A percentile compares a stretch with the other conserved stretches of the same genome.
phyloP scores from a whole-genome alignment of 2,797 vertebrate species.

The Myiothlypis chrysogaster region DNA sequence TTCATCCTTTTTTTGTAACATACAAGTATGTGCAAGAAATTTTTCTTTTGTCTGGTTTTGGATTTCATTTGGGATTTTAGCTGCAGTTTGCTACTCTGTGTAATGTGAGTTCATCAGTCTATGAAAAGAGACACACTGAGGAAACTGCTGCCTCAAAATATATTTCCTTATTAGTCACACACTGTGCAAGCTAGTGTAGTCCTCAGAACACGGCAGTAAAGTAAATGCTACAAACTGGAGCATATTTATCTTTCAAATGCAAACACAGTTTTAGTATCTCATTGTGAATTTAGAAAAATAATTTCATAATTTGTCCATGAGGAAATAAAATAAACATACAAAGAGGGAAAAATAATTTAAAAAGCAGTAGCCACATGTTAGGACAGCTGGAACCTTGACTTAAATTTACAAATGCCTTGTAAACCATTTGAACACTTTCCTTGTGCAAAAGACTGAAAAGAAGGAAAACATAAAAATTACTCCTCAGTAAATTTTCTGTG shows the following conservation, averaged over 20 bases:
- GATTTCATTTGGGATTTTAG: conserved; percentile 20
- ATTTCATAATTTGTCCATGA: not conserved
- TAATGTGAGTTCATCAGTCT: not conserved
- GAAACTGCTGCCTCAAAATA: conserved; percentile 26
- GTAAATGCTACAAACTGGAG: not conserved
- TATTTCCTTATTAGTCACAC: conserved; percentile 45
- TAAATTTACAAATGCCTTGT: not conserved
- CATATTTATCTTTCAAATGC: conserved; percentile 1
- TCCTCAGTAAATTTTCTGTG: not conserved
- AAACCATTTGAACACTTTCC: not conserved
- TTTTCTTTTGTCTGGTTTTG: not conserved
- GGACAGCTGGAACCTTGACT: not conserved
- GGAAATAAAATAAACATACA: not conserved
- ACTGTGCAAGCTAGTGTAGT: not conserved
- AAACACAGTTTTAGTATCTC: not conserved
- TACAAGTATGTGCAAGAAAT: not conserved
- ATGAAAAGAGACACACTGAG: not conserved
- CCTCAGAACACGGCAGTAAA: not conserved
- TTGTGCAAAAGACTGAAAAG: not conserved
- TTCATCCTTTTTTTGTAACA: not conserved
- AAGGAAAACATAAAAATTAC: not conserved
- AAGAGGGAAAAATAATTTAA: not conserved
- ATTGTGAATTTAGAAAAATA: not conserved
- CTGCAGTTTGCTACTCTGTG: not conserved
- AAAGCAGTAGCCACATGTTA: not conserved